These are phyloP conservation scores for Drosophila truncata DNA, from an alignment of 1,140 invertebrate species.

Conservation along the genomic window DNA sequence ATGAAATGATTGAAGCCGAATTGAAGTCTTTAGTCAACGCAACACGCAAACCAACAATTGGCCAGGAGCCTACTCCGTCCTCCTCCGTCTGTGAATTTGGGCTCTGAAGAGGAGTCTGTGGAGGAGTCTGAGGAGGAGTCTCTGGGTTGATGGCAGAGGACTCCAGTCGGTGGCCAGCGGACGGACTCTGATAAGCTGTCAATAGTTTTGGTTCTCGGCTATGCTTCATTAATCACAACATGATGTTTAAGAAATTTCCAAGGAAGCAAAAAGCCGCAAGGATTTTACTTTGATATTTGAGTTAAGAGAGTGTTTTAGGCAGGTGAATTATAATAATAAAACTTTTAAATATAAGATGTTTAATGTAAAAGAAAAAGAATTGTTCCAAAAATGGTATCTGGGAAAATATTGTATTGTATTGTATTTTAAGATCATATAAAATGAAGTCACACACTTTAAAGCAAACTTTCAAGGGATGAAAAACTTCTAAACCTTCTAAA, in stretches of 20 bases:
- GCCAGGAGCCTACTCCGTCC: conserved; percentile 25
- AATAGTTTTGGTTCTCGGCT: conserved; percentile 61
- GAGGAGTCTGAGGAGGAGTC: not conserved
- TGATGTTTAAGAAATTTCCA: conserved; percentile 56
- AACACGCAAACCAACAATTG: conserved; percentile 81
- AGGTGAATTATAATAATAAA: too few species aligned
- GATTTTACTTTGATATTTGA: conserved; percentile 5
- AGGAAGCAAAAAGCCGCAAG: conserved; percentile 22
- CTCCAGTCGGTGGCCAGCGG: conserved; percentile 22
- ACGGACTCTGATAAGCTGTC: conserved; percentile 74
- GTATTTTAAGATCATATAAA: not conserved
- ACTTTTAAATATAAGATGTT: too few species aligned
- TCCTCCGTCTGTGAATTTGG: not conserved
- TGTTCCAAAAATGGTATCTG: too few species aligned
- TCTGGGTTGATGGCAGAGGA: not conserved
- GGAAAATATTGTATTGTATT: too few species aligned
- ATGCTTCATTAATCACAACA: conserved; percentile 82
- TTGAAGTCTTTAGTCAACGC: conserved; percentile 82
- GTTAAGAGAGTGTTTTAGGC: conserved; percentile 5
- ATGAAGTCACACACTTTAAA: too few species aligned
- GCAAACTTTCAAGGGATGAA: too few species aligned
- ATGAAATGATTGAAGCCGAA: conserved; percentile 82
- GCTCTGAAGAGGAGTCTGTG: not conserved
- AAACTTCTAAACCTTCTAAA: too few species aligned
- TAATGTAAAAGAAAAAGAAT: too few species aligned